These are phyloP conservation scores for Dynastes tityus DNA, from an alignment of 2,888 invertebrate genomes.

Conservation along the genomic window DNA sequence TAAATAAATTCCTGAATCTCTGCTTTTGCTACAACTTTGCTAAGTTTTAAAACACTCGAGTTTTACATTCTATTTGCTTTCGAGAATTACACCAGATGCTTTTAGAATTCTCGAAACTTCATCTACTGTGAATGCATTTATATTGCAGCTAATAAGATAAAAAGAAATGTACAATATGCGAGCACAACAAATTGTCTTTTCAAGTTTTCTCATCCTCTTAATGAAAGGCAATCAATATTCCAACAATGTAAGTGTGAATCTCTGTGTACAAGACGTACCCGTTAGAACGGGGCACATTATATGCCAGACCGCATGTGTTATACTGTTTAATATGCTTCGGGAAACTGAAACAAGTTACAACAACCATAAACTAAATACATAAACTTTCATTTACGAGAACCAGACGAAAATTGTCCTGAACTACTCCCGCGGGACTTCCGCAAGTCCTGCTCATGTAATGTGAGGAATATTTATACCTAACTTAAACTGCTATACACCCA, in stretches of 20 bases:
- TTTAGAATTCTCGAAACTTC: too few relatives aligned
- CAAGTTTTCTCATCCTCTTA: neutral
- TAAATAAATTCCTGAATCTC: too few relatives aligned
- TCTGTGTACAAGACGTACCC: slow-evolving; percentile 8
- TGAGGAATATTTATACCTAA: slow-evolving; percentile 44
- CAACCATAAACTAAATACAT: slow-evolving; percentile 53
- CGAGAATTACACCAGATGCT: too few relatives aligned
- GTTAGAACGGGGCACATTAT: slow-evolving; percentile 10
- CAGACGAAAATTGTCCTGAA: slow-evolving; percentile 57
- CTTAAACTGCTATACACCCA: slow-evolving; percentile 22
- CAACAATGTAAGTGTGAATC: slow-evolving; percentile 30
- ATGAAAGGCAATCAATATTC: slow-evolving; percentile 33
- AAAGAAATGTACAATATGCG: too few relatives aligned
- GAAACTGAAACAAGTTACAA: slow-evolving; percentile 54
- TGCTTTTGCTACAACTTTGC: too few relatives aligned
- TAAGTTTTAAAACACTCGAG: too few relatives aligned
- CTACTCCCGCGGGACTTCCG: slow-evolving; percentile 53
- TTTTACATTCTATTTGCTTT: too few relatives aligned
- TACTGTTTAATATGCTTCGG: slow-evolving; percentile 46
- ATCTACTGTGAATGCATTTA: too few relatives aligned
- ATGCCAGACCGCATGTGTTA: slow-evolving; percentile 44
- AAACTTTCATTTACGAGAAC: slow-evolving; percentile 56
- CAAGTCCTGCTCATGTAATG: slow-evolving; percentile 49
- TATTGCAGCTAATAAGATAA: too few relatives aligned
- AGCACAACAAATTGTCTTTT: neutral